Evolutionary conservation across 2,113 vertebrate species (phyloP).

Genomic region (Apodemus speciosus): DNA sequence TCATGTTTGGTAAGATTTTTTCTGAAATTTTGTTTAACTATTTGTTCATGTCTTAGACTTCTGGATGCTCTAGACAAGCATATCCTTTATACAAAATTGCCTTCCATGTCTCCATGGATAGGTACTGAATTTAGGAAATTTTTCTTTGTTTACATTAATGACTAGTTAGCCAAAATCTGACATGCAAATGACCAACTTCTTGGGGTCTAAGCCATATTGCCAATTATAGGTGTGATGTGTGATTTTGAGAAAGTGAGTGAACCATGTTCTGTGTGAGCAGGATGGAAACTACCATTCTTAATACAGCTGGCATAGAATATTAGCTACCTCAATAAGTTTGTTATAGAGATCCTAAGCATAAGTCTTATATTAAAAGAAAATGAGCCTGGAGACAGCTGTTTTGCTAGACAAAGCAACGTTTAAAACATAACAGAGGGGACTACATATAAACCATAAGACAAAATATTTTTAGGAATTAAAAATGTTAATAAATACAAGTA

Average conservation of each 20-base stretch:
- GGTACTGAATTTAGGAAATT: not conserved
- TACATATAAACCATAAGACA: not conserved
- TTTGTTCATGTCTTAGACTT: not conserved
- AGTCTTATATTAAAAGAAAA: not conserved
- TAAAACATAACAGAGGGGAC: not conserved
- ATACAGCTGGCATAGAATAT: not conserved
- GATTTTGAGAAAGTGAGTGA: not conserved
- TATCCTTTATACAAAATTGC: conserved; percentile 20
- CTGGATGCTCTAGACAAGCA: not conserved
- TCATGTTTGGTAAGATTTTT: not conserved
- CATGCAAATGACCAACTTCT: not conserved
- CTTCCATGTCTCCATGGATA: not conserved
- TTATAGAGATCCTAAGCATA: not conserved
- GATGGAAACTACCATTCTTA: not conserved
- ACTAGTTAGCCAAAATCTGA: not conserved
- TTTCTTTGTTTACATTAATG: conserved; percentile 39
- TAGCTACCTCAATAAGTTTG: not conserved
- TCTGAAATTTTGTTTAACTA: not conserved
- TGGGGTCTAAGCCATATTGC: not conserved
- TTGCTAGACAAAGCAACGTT: not conserved
- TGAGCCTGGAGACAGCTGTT: not conserved
- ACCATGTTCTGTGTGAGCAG: not conserved
- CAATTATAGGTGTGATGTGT: not conserved
- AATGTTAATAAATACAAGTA: not conserved
- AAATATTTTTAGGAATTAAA: not conserved